phyloP scores from a whole-genome alignment of 2,797 vertebrate species.

The Toxotes lorentzi region DNA sequence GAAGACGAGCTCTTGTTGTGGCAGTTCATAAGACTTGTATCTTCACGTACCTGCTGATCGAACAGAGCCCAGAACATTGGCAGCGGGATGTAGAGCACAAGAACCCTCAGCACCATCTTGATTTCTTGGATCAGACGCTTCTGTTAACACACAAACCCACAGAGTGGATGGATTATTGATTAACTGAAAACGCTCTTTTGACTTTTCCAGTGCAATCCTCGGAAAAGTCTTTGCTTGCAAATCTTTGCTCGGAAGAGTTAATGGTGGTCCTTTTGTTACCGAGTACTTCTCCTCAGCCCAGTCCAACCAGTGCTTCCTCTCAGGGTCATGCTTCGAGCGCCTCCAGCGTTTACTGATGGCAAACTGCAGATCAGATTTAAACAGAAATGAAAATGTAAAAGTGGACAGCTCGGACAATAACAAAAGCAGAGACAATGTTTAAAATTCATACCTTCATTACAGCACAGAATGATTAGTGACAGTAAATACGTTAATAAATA shows the following conservation, averaged over 20 bases:
- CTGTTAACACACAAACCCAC: conserved; percentile 76
- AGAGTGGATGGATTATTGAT: neutral
- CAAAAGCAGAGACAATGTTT: neutral
- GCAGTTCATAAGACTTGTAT: neutral
- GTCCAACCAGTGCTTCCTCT: conserved; percentile 94
- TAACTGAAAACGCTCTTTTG: neutral
- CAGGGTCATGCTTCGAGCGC: conserved; percentile 78
- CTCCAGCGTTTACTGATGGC: conserved; percentile 90
- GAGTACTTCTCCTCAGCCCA: conserved; percentile 96
- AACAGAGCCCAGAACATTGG: conserved; percentile 99
- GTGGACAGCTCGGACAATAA: too few relatives aligned
- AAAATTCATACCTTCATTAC: neutral
- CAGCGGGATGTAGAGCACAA: conserved; percentile 94
- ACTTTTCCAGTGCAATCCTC: neutral
- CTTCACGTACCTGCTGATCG: conserved; percentile 92
- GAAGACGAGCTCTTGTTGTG: neutral
- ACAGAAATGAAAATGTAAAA: neutral
- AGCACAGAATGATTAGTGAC: neutral
- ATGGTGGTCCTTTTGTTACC: conserved; percentile 70
- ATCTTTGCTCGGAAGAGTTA: neutral
- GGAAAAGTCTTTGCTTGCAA: neutral
- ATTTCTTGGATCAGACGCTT: conserved; percentile 92
- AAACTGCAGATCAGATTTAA: conserved; percentile 84
- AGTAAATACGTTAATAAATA: neutral
- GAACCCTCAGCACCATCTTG: conserved; percentile 93